Evolutionary conservation across 2,797 vertebrate species (phyloP).

Genomic region (Pseudochaenichthys georgianus): DNA sequence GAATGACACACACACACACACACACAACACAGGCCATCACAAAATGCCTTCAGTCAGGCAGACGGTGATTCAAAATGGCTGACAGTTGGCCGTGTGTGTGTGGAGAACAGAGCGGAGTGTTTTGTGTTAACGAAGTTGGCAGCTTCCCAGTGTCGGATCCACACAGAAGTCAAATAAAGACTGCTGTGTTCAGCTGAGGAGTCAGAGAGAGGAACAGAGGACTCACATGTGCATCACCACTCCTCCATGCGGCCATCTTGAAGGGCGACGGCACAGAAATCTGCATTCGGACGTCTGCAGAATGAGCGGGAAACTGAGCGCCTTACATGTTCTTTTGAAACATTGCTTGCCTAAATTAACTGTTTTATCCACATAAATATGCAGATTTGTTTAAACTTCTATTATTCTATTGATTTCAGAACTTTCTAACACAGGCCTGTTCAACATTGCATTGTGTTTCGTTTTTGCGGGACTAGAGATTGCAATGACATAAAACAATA

Average conservation of each 20-base stretch:
- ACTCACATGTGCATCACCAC: conserved; percentile 13
- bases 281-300: background rate
- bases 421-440: no score
- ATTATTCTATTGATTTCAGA: background rate
- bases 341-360: background rate
- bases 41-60: conserved; percentile 76
- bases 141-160: conserved; percentile 67
- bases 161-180: conserved; percentile 72
- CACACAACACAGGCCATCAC: conserved; percentile 64
- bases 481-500: no score
- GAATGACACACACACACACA: conserved; percentile 35
- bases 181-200: conserved; percentile 53
- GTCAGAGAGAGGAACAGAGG: conserved; percentile 32
- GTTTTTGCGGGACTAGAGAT: no score
- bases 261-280: conserved; percentile 18
- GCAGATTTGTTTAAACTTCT: background rate
- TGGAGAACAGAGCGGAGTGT: conserved; percentile 54
- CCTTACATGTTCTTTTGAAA: background rate
- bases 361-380: background rate
- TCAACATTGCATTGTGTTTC: no score
- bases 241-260: conserved; percentile 41
- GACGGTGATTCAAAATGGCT: conserved; percentile 71
- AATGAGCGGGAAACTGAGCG: background rate
- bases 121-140: conserved; percentile 75
- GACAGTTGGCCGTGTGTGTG: conserved; percentile 46